A percentile compares a stretch with the other conserved stretches of the same genome.
These are phyloP conservation scores for Thunnus albacares DNA, from an alignment of 2,797 vertebrate species.

Conservation along the genomic window DNA sequence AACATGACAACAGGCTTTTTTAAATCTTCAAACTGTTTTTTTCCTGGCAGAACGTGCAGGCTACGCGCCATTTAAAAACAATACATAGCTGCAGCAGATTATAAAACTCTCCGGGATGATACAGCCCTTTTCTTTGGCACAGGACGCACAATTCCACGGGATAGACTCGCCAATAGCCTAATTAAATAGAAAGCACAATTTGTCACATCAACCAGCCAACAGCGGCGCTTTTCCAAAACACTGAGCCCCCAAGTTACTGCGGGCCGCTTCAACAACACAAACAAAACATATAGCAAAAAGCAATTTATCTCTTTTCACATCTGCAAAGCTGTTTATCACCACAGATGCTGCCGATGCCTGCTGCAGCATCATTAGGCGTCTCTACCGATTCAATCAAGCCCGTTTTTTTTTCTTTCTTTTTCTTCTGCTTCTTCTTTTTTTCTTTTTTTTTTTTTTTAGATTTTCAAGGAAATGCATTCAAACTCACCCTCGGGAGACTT, in stretches of 20 bases:
- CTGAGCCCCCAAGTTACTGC: slow-evolving; percentile 20
- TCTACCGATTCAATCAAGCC: slow-evolving; percentile 26
- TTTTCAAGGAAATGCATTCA: slow-evolving; percentile 2
- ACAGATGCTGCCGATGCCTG: not conserved
- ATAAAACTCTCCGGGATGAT: slow-evolving; percentile 62
- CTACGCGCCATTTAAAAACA: slow-evolving; percentile 15
- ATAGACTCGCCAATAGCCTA: slow-evolving; percentile 75
- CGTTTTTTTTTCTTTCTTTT: not conserved
- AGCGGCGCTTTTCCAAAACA: slow-evolving; percentile 37
- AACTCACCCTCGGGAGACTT: slow-evolving; percentile 71
- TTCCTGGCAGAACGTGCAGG: slow-evolving; percentile 14
- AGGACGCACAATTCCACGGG: slow-evolving; percentile 59
- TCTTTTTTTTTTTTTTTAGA: not conserved
- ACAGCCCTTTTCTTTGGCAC: slow-evolving; percentile 73
- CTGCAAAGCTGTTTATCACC: slow-evolving; percentile 33
- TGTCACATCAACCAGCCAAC: slow-evolving; percentile 70
- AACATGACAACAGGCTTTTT: slow-evolving; percentile 19
- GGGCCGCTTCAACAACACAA: slow-evolving; percentile 22
- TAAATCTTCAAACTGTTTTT: slow-evolving; percentile 47
- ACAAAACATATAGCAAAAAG: slow-evolving; percentile 20
- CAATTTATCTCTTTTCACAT: slow-evolving; percentile 6
- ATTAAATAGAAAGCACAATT: slow-evolving; percentile 83
- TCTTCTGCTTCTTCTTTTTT: no score
- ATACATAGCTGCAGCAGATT: slow-evolving; percentile 56
- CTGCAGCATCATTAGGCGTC: slow-evolving; percentile 46